Conservation (phyloP, 2,888 invertebrate genomes). For the Rhynchonema sp. region DNA sequence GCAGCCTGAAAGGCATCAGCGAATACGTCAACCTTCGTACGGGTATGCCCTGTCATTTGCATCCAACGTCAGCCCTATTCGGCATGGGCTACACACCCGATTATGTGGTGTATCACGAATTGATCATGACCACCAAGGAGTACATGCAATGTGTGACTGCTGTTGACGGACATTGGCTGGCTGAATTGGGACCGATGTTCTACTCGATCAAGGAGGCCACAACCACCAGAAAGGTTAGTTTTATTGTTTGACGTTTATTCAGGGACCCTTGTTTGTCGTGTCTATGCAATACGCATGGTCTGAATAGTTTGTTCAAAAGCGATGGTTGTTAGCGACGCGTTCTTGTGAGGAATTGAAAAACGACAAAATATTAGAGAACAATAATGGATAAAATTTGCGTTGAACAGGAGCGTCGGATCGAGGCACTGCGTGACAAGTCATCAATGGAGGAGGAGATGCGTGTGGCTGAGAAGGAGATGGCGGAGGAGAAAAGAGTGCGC, state of each 20-base stretch:
- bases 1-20: slow-evolving; percentile 72
- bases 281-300: too few relatives aligned
- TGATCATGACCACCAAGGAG: slow-evolving; percentile 90
- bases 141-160: slow-evolving; percentile 99
- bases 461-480: too few relatives aligned
- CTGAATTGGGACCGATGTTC: slow-evolving; percentile 97
- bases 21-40: slow-evolving; percentile 70
- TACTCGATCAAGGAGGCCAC: slow-evolving; percentile 38
- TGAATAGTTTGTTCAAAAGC: too few relatives aligned
- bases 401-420: too few relatives aligned
- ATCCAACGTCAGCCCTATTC: slow-evolving; percentile 92
- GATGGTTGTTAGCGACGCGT: too few relatives aligned
- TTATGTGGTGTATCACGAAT: slow-evolving; percentile 85
- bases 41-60: slow-evolving; percentile 92
- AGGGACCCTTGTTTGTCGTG: too few relatives aligned
- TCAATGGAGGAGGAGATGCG: too few relatives aligned
- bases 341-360: too few relatives aligned
- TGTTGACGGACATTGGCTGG: slow-evolving; percentile 93
- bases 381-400: not conserved
- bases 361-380: too few relatives aligned
- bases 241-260: not conserved
- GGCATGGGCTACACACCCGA: slow-evolving; percentile 93
- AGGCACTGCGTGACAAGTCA: too few relatives aligned
- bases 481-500: too few relatives aligned
- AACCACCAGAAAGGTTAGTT: not conserved